Base-by-base conservation (phyloP, 2,113 vertebrate genomes). In the rabbit (Oryctolagus cuniculus) region DNA sequence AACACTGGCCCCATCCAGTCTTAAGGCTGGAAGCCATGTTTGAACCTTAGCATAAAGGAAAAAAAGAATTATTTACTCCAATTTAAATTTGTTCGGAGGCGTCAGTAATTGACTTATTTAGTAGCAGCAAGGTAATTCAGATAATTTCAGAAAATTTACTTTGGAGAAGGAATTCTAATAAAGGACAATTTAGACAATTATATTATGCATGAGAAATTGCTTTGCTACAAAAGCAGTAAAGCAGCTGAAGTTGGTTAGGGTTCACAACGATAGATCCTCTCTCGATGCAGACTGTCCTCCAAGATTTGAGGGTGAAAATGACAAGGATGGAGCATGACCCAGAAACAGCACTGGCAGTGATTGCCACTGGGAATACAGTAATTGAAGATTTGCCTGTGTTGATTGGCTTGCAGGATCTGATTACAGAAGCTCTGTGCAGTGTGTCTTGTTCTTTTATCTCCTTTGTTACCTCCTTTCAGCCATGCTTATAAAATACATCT, bases 41-140 rank as follows among this genome's bases (percentile, higher is more conserved):
- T 82, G 89, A 96, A 36, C 78, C 73, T 97, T 95, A 55, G 91
- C 38, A 70, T 79, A 91, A 82, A 81, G 83, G 85, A 24, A 34
- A 64, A 31, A 24, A 38, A 63, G 90, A 87, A 90, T 95, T 95
- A 89, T 31, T 96, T 98, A 97, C 90, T 96, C 79, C 72, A 94
- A 64, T 94, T 95, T 98, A 97, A 98, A 97, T 97, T 97, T 97
- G 97, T 97, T 98, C 96, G 91, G 94, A 94, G 95, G 95, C 88
- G 79, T 95, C 96, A 96, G 75, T 97, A 98, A 97, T 98, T 98
- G 98, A 94, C 90, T 98, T 98, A 95, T 98, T 98, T 96, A 97
- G 96, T 92, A 97, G 96, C 98, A 98, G 97, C 98, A 98, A 98
- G 94, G 96, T 98, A 98, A 98, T 98, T 98, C 94, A 98, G 97